These are phyloP conservation scores for Anser cygnoides DNA, from an alignment of 2,113 vertebrate species.

Conservation along the genomic window DNA sequence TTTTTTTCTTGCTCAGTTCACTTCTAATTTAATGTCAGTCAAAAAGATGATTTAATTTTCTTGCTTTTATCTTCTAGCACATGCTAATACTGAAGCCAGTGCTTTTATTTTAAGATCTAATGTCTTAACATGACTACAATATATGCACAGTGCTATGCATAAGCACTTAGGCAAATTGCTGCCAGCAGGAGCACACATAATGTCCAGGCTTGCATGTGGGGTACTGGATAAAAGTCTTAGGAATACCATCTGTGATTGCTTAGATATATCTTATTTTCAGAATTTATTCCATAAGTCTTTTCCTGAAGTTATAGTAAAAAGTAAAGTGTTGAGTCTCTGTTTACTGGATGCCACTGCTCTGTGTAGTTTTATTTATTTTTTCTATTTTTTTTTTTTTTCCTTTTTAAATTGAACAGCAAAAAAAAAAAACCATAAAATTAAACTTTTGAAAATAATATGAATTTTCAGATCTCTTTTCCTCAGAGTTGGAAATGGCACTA, in stretches of 20 bases:
- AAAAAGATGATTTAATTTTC: background rate
- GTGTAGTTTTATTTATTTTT: background rate
- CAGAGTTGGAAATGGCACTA: background rate
- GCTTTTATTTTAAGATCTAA: slow-evolving; percentile 50
- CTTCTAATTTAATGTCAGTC: background rate
- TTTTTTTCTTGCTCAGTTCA: background rate
- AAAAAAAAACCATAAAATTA: slow-evolving; percentile 18
- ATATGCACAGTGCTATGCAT: background rate
- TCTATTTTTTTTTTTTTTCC: background rate
- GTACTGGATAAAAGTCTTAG: background rate
- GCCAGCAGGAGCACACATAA: background rate
- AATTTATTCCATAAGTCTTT: background rate
- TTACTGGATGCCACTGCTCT: slow-evolving; percentile 7
- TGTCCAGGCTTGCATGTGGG: background rate
- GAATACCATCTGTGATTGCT: background rate
- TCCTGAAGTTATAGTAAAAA: background rate
- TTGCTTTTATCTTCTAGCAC: background rate
- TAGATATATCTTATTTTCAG: background rate
- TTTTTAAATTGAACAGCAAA: slow-evolving; percentile 41
- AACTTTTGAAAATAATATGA: background rate
- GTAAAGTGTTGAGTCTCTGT: background rate
- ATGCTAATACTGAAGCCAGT: background rate
- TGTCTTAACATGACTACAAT: slow-evolving; percentile 7
- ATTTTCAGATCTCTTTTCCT: background rate
- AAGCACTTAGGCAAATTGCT: background rate